A percentile compares a stretch with the other conserved stretches of the same genome.
Conservation (phyloP, 2,113 vertebrate species). For the Machaerirhynchus nigripectus region DNA sequence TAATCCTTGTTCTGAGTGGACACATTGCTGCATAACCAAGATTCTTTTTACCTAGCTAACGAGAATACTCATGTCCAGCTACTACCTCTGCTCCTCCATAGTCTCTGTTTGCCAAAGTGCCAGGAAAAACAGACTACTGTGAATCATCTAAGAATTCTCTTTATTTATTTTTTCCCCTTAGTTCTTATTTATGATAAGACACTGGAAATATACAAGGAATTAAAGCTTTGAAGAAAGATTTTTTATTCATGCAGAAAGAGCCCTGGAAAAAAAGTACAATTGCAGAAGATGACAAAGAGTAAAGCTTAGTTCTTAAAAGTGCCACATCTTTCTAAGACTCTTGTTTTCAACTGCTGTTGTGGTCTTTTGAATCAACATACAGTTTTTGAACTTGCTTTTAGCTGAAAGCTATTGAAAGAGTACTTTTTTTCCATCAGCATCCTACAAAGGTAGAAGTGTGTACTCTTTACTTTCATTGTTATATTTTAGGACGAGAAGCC, state of each 20-base stretch:
- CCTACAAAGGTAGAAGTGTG: neutral
- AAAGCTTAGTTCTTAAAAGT: conserved; percentile 47
- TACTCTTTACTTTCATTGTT: neutral
- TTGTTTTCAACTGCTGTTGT: neutral
- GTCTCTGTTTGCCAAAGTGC: neutral
- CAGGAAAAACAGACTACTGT: neutral
- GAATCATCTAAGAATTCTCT: neutral
- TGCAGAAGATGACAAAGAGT: conserved; percentile 42
- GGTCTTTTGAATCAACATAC: conserved; percentile 32
- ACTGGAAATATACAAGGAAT: neutral
- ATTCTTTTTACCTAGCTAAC: neutral
- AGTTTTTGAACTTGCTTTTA: conserved; percentile 29
- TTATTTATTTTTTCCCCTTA: accelerated
- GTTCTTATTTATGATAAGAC: conserved; percentile 26
- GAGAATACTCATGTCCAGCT: neutral
- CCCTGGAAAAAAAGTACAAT: conserved; percentile 10
- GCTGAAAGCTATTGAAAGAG: conserved; percentile 25
- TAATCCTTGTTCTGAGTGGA: neutral
- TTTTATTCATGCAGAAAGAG: conserved; percentile 50
- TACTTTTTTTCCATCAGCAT: neutral
- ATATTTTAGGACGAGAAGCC: neutral
- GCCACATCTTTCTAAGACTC: neutral
- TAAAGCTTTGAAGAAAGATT: conserved; percentile 41
- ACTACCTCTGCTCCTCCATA: neutral
- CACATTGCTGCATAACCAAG: neutral